These are phyloP conservation scores for Microplitis manilae DNA, from an alignment of 2,888 invertebrate species.

Conservation along the genomic window DNA sequence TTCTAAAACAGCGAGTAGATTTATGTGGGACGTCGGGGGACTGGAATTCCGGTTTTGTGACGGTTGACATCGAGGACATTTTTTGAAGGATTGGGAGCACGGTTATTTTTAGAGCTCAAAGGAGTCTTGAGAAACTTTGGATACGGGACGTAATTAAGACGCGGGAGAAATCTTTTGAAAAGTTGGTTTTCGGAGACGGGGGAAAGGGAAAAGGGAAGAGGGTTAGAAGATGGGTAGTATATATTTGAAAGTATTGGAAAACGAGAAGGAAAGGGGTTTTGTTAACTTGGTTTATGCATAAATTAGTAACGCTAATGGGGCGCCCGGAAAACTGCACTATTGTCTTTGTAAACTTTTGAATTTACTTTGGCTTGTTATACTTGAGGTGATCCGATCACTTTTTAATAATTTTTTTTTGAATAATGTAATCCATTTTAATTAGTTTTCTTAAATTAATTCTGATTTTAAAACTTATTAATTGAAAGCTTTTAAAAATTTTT, in stretches of 20 bases:
- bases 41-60: background rate
- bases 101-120: conserved; percentile 59
- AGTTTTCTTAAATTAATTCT: background rate
- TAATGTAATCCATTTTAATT: background rate
- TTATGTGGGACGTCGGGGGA: background rate
- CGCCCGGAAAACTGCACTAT: conserved; percentile 44
- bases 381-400: background rate
- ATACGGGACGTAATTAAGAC: background rate
- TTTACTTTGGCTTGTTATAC: background rate
- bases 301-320: conserved; percentile 69
- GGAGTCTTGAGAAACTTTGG: background rate
- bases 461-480: background rate
- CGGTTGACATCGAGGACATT: background rate
- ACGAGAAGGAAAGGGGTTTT: conserved; percentile 62
- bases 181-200: background rate
- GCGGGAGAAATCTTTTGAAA: conserved; percentile 58
- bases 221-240: background rate
- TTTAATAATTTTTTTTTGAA: background rate
- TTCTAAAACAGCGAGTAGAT: background rate
- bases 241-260: conserved; percentile 29
- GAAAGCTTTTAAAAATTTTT: background rate
- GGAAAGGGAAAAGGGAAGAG: background rate
- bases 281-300: conserved; percentile 66
- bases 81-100: conserved; percentile 31
- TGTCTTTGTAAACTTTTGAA: conserved; percentile 34